phyloP scores from a whole-genome alignment of 2,113 vertebrate genomes.

The Accipiter virgatus region DNA sequence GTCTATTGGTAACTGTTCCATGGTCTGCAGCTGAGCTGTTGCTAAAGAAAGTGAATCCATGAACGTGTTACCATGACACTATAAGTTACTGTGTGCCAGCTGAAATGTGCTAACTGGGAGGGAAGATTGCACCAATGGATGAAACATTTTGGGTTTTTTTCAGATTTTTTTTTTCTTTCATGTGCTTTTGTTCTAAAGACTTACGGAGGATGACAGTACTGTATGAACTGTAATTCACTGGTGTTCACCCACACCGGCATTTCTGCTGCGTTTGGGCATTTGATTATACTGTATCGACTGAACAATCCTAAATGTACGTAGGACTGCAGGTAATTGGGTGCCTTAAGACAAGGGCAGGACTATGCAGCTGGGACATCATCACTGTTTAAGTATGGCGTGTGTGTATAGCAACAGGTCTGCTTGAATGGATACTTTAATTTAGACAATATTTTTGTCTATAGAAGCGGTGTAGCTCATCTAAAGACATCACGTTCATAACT shows the following conservation, averaged over 20 bases:
- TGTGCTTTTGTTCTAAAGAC: not conserved
- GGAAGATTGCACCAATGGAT: not conserved
- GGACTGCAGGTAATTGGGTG: not conserved
- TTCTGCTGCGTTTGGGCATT: not conserved
- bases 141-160: not conserved
- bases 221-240: not conserved
- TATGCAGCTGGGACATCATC: not conserved
- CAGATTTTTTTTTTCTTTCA: not conserved
- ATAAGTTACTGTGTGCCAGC: not conserved
- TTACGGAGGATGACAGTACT: not conserved
- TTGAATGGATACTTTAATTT: not conserved
- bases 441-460: not conserved
- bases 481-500: not conserved
- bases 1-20: not conserved
- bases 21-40: not conserved
- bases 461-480: not conserved
- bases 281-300: not conserved
- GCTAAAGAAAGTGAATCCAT: not conserved
- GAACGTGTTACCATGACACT: not conserved
- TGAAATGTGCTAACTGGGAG: not conserved
- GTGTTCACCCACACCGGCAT: not conserved
- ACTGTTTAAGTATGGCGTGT: not conserved
- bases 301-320: not conserved
- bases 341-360: not conserved
- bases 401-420: not conserved